A percentile compares a stretch with the other conserved stretches of the same genome.
phyloP scores from a whole-genome alignment of 2,888 invertebrate species.

The Colletes collaris region DNA sequence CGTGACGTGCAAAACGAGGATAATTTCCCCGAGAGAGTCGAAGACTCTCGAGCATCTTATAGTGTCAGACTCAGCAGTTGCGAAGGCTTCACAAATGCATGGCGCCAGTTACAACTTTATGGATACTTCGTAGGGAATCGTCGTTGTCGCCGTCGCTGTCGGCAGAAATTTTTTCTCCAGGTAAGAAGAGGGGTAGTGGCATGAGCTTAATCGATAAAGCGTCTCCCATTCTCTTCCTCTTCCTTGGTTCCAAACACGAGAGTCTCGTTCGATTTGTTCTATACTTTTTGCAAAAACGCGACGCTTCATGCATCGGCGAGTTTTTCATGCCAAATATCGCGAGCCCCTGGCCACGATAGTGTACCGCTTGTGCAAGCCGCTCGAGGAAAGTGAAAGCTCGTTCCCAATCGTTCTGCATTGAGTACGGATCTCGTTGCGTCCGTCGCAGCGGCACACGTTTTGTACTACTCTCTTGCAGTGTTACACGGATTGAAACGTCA shows the following conservation, averaged over 20 bases:
- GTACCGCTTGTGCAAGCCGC: slow-evolving; percentile 64
- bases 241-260: slow-evolving; percentile 22
- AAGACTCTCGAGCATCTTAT: slow-evolving; percentile 27
- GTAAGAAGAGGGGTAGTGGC: slow-evolving; percentile 49
- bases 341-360: slow-evolving; percentile 40
- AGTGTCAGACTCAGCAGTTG: slow-evolving; percentile 38
- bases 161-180: slow-evolving; percentile 39
- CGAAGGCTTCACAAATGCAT: slow-evolving; percentile 43
- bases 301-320: slow-evolving; percentile 40
- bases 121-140: slow-evolving; percentile 47
- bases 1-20: slow-evolving; percentile 42
- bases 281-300: slow-evolving; percentile 10
- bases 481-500: slow-evolving; percentile 31
- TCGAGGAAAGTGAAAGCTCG: slow-evolving; percentile 66
- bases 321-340: slow-evolving; percentile 53
- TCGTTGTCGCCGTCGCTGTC: slow-evolving; percentile 17
- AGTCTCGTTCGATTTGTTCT: not conserved
- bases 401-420: slow-evolving; percentile 57
- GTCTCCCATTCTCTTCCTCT: slow-evolving; percentile 43
- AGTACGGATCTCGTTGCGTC: slow-evolving; percentile 52
- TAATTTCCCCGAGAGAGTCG: slow-evolving; percentile 31
- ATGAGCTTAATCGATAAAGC: slow-evolving; percentile 50
- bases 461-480: slow-evolving; percentile 30
- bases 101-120: slow-evolving; percentile 49
- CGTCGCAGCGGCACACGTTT: slow-evolving; percentile 43